Conservation (phyloP, 2,113 vertebrate genomes). For the Barbus barbus region DNA sequence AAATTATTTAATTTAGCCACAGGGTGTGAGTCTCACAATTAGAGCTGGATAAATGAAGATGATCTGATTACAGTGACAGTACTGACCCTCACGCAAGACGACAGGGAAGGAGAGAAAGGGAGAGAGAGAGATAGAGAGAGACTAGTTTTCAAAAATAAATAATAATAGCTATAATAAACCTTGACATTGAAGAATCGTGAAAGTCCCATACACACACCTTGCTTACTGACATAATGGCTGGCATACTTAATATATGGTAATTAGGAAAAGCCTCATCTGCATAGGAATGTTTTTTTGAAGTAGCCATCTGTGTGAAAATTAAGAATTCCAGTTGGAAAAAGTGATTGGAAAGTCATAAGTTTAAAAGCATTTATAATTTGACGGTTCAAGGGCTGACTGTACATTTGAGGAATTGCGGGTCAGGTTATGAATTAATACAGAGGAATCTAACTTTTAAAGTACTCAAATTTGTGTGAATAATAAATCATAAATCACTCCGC, state of each 20-base stretch:
- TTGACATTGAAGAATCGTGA: background rate
- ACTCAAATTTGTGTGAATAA: background rate
- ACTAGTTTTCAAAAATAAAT: conserved; percentile 19
- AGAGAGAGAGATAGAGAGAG: conserved; percentile 3
- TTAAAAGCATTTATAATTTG: conserved; percentile 20
- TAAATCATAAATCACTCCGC: background rate
- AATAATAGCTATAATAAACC: conserved; percentile 1
- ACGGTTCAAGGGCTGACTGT: conserved; percentile 26
- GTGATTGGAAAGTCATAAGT: conserved; percentile 38
- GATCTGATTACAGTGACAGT: conserved; percentile 57
- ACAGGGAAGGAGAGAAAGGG: background rate
- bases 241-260: conserved; percentile 68
- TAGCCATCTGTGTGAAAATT: conserved; percentile 63
- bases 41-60: conserved; percentile 62
- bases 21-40: conserved; percentile 56
- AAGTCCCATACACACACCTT: conserved; percentile 5
- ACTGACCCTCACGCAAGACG: conserved; percentile 51
- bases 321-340: conserved; percentile 33
- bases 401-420: conserved; percentile 7
- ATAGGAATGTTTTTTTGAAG: conserved; percentile 70
- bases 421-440: background rate
- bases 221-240: conserved; percentile 55
- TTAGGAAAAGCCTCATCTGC: conserved; percentile 66
- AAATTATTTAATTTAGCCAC: conserved; percentile 59
- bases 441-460: background rate